Percentiles rank a stretch among this genome's conserved stretches.
These are phyloP conservation scores for Papilio aristodemus DNA, from an alignment of 1,140 invertebrate species.

Conservation along the genomic window DNA sequence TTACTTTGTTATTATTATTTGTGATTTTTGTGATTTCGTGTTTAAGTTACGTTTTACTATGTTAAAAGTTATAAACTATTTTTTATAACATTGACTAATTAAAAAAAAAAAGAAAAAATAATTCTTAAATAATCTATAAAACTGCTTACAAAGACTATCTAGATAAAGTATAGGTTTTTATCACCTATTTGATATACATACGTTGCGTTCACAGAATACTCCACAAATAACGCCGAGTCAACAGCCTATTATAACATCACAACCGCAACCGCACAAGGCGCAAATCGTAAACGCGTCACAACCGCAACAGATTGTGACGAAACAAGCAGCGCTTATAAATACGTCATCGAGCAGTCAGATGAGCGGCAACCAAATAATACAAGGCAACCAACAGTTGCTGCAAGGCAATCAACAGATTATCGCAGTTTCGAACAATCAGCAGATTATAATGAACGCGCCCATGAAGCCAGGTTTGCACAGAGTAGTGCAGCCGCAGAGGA, in stretches of 20 bases:
- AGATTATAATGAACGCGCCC: conserved; percentile 67
- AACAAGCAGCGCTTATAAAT: conserved; percentile 64
- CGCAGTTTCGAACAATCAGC: conserved; percentile 68
- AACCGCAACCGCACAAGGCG: conserved; percentile 76
- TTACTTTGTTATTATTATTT: not conserved
- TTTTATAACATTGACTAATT: too few relatives aligned
- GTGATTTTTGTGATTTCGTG: not conserved
- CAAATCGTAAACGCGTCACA: conserved; percentile 66
- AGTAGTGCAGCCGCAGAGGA: conserved; percentile 60
- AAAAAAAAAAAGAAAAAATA: too few relatives aligned
- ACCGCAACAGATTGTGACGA: conserved; percentile 70
- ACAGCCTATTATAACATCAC: conserved; percentile 76
- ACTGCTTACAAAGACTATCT: not conserved
- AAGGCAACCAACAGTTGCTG: conserved; percentile 49
- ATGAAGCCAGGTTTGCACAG: conserved; percentile 61
- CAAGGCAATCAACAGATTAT: conserved; percentile 71
- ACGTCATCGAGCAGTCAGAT: conserved; percentile 63
- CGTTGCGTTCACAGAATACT: conserved; percentile 54
- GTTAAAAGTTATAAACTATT: too few relatives aligned
- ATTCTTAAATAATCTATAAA: not conserved
- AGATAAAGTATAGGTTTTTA: too few relatives aligned
- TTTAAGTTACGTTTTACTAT: too few relatives aligned
- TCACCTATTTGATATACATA: not conserved
- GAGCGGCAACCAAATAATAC: conserved; percentile 38
- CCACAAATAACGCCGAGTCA: conserved; percentile 75